Evolutionary conservation across 2,113 vertebrate genomes (phyloP).

Genomic region (Bubalus kerabau): DNA sequence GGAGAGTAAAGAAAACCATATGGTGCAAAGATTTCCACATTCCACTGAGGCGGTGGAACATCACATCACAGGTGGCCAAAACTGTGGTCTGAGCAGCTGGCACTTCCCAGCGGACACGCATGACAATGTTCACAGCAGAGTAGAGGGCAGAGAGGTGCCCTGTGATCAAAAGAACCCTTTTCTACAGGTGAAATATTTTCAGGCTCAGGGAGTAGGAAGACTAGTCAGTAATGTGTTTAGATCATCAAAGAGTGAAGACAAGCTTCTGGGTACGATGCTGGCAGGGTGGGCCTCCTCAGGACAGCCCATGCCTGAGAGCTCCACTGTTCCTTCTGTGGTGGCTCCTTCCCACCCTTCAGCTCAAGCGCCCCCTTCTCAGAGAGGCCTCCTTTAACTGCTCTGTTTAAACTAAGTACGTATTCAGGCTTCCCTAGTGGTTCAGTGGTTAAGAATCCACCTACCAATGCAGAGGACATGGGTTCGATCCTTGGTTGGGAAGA

Average conservation of each 20-base stretch:
- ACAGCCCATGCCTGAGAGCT: background rate
- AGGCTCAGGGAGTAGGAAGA: background rate
- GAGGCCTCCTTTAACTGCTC: background rate
- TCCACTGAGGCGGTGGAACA: background rate
- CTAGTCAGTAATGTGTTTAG: accelerated
- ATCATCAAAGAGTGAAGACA: background rate
- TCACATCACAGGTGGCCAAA: background rate
- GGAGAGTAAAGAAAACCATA: background rate
- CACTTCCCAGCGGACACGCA: accelerated
- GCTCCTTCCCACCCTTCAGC: background rate
- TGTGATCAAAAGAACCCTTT: background rate
- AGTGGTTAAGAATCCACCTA: background rate
- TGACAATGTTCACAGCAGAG: accelerated
- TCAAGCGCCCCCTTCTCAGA: background rate
- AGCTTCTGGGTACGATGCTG: background rate
- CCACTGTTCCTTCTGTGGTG: accelerated
- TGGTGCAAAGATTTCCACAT: background rate
- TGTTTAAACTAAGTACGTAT: background rate
- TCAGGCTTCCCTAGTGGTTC: background rate
- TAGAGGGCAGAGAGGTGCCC: background rate
- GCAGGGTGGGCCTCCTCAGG: background rate
- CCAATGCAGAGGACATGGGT: background rate
- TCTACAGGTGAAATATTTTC: background rate
- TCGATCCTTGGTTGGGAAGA: background rate
- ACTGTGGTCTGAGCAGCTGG: background rate